Evolutionary conservation across 2,113 vertebrate genomes (phyloP), one percentile per base, ranked within the genome.

Genomic region (Struthidea cinerea): DNA sequence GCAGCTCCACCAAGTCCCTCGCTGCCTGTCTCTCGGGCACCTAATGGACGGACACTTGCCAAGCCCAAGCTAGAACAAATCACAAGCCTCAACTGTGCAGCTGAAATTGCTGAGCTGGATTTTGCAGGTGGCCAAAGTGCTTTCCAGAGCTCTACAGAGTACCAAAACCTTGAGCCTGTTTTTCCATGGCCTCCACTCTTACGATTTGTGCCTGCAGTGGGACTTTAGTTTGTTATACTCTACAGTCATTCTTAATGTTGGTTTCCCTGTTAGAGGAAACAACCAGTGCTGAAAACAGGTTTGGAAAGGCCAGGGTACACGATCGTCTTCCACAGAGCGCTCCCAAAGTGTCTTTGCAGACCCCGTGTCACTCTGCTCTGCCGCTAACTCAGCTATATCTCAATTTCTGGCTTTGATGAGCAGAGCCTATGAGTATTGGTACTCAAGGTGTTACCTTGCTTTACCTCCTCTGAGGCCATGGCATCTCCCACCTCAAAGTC

Each of bases 401-500:
- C 46, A 9, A 37, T 41, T 49, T 64, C 44, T 77, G 47, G 33
- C 81, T 83, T 61, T 13, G 23, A 75, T 37, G 21, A 65, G 47
- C 50, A 74, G 41, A 35, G 12, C 46, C 59, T 79, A 28, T 21
- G 55, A 77, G 57, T 26, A 28, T 1, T 28, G 26, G 10, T 46
- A 35, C 27, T 88, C 18, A 26, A n/a, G 44, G 18, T 28, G 49
- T 98, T 98, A 99, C 99, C 99, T 97, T 98, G 98, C 57, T 98
- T 99, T 63, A 98, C 95, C 49, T 98, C 98, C 96, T 99, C 99
- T 27, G 97, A 95, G 44, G 98, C 98, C 89, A 97, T 95, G 26
- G 98, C 98, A 83, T 99, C 99, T 44, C 98, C 99, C 84, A 99
- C 99, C 94, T 99, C 99, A 93, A 99, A 99, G 96, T 99, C 99